A percentile compares a stretch with the other conserved stretches of the same genome.
Evolutionary conservation across 2,113 vertebrate species (phyloP).

Genomic region (Myrmophylax atrothorax): DNA sequence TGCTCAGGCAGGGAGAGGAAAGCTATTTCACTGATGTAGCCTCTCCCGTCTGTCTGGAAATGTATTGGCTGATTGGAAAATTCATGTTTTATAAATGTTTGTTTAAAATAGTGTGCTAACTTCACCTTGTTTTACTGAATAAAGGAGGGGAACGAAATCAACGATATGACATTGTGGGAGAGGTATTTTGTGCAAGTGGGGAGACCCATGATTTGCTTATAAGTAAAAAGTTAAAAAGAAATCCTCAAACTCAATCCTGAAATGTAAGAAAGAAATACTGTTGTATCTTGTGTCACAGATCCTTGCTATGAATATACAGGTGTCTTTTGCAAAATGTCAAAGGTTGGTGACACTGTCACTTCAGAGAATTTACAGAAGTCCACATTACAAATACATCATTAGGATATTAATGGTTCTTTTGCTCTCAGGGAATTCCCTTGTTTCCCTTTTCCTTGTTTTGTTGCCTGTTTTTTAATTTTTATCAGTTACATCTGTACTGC

Average conservation of each 20-base stretch:
- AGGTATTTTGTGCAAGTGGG: background rate
- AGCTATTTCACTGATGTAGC: background rate
- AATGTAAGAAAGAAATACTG: background rate
- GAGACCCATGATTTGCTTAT: background rate
- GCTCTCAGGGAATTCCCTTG: background rate
- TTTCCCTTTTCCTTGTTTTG: background rate
- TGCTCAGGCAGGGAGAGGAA: background rate
- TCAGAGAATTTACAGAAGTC: background rate
- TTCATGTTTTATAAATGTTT: background rate
- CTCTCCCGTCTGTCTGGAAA: background rate
- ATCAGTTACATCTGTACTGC: background rate
- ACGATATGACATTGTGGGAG: background rate
- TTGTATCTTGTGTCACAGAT: background rate
- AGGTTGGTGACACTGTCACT: background rate
- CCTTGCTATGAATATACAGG: background rate
- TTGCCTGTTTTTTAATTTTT: background rate
- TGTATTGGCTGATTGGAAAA: background rate
- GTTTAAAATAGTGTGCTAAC: background rate
- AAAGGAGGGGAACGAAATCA: background rate
- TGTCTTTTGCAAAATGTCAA: background rate
- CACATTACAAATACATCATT: background rate
- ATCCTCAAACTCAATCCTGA: background rate
- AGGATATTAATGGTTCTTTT: background rate
- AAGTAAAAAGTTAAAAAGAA: background rate
- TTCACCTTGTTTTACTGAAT: background rate